These are phyloP conservation scores for Danaus plexippus DNA, from an alignment of 1,140 invertebrate species.

Conservation along the genomic window DNA sequence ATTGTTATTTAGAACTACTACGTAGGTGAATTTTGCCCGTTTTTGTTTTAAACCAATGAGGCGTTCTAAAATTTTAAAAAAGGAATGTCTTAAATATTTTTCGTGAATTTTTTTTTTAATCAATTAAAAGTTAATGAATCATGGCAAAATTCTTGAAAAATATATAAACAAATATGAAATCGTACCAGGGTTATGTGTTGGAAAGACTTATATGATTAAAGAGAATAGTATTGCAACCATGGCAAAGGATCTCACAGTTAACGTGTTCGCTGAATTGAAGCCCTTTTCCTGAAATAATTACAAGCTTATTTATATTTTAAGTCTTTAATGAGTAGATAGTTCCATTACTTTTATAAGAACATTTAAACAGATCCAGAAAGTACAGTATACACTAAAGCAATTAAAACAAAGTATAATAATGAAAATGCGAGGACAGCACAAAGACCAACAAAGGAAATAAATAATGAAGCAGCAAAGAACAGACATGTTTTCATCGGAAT, in stretches of 20 bases:
- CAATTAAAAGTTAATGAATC: background rate
- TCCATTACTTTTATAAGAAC: no score
- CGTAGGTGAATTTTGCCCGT: no score
- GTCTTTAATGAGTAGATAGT: no score
- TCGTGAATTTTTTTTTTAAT: no score
- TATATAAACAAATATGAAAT: conserved; percentile 7
- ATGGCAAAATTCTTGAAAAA: conserved; percentile 11
- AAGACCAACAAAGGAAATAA: background rate
- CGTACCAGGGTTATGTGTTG: conserved; percentile 11
- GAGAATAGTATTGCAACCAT: conserved; percentile 8
- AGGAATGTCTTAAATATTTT: no score
- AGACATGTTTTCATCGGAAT: no score
- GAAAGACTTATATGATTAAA: conserved; percentile 9
- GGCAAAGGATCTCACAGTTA: conserved; percentile 7
- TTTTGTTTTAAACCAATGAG: no score
- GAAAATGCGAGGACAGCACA: background rate
- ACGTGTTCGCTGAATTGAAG: conserved; percentile 11
- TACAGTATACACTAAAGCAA: no score
- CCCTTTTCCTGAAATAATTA: conserved; percentile 11
- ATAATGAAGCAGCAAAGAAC: background rate
- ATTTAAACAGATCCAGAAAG: no score
- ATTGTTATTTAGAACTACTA: no score
- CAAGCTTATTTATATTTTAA: no score
- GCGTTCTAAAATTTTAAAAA: no score
- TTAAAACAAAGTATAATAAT: background rate